phyloP scores from a whole-genome alignment of 1,140 invertebrate species.

The Heliconius hewitsoni region DNA sequence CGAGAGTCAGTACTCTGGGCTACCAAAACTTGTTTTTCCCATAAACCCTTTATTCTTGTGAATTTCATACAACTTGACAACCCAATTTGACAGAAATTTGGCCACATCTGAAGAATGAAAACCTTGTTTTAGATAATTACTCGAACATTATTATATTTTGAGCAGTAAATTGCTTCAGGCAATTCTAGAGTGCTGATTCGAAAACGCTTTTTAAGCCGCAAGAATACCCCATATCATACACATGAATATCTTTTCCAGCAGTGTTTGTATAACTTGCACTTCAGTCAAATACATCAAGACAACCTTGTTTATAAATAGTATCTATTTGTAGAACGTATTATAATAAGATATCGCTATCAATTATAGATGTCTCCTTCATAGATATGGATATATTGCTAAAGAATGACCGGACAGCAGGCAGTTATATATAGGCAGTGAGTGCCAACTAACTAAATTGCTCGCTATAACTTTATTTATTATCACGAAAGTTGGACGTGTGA shows the following conservation, averaged over 20 bases:
- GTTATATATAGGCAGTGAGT: conserved; percentile 38
- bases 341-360: neutral
- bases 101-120: neutral
- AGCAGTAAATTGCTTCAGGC: neutral
- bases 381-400: conserved; percentile 26
- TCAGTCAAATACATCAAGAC: neutral
- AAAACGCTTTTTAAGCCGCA: neutral
- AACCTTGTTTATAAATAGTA: neutral
- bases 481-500: conserved; percentile 46
- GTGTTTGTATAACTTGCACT: neutral
- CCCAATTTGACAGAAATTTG: neutral
- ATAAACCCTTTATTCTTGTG: conserved; percentile 63
- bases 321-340: neutral
- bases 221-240: neutral
- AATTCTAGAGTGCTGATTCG: neutral
- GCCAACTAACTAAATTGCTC: conserved; percentile 46
- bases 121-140: neutral
- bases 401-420: conserved; percentile 40
- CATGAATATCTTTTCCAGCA: neutral
- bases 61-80: conserved; percentile 22
- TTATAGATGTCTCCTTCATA: conserved; percentile 5
- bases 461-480: conserved; percentile 46
- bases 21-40: conserved; percentile 73
- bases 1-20: conserved; percentile 59
- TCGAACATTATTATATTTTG: neutral